phyloP scores from a whole-genome alignment of 2,888 invertebrate genomes.

The Pheosia gnoma region DNA sequence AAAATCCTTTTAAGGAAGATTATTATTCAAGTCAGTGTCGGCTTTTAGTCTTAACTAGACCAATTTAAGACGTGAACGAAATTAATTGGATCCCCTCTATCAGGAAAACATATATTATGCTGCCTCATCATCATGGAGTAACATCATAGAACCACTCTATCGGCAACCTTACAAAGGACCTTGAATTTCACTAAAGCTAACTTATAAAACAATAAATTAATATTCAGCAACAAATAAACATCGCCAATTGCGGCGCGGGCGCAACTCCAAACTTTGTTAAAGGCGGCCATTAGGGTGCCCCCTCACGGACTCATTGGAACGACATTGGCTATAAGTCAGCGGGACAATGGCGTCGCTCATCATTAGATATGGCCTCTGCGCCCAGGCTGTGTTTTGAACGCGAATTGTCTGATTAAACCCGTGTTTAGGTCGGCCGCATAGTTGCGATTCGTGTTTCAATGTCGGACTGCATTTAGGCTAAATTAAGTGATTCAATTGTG shows the following conservation, averaged over 20 bases:
- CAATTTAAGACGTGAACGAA: too few relatives aligned
- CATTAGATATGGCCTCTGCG: slow-evolving; percentile 74
- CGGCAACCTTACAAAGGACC: slow-evolving; percentile 29
- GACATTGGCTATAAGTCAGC: slow-evolving; percentile 66
- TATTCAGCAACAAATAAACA: slow-evolving; percentile 60
- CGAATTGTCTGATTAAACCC: slow-evolving; percentile 73
- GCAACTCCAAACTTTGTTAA: slow-evolving; percentile 60
- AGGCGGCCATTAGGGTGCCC: slow-evolving; percentile 53
- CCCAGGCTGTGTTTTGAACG: slow-evolving; percentile 57
- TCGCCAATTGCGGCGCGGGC: slow-evolving; percentile 45
- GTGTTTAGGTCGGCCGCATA: slow-evolving; percentile 38
- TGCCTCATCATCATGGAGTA: neutral
- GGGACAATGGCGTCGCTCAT: slow-evolving; percentile 65
- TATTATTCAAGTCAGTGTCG: too few relatives aligned
- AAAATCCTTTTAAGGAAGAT: too few relatives aligned
- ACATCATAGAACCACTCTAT: slow-evolving; percentile 4
- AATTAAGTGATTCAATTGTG: slow-evolving; percentile 13
- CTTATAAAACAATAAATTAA: slow-evolving; percentile 42
- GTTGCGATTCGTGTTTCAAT: slow-evolving; percentile 29
- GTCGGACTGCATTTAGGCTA: slow-evolving; percentile 6
- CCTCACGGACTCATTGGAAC: slow-evolving; percentile 64
- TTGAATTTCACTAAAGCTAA: slow-evolving; percentile 40
- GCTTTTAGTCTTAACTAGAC: too few relatives aligned
- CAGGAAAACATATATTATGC: too few relatives aligned
- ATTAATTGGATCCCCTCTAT: too few relatives aligned